These are phyloP conservation scores for Tetraodon nigroviridis DNA, from an alignment of 2,113 vertebrate genomes.

Conservation along the genomic window DNA sequence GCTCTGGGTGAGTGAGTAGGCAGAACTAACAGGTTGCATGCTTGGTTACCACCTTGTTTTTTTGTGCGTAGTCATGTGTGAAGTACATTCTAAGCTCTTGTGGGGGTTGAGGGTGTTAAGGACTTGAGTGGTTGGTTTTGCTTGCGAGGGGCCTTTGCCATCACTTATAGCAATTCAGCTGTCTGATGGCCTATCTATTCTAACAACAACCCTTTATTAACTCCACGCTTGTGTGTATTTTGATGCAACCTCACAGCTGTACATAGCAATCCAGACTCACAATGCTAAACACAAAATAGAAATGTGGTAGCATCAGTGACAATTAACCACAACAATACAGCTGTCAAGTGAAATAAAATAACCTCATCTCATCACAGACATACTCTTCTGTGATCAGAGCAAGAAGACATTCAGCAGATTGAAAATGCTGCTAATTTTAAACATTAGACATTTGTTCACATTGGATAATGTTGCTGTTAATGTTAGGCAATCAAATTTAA, in stretches of 20 bases:
- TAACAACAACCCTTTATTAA: conserved; percentile 29
- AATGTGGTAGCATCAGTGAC: too few species aligned
- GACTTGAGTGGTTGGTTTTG: conserved; percentile 46
- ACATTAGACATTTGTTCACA: not conserved
- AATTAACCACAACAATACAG: too few species aligned
- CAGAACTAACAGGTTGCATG: conserved; percentile 52
- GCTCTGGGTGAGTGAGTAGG: conserved; percentile 39
- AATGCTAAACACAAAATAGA: too few species aligned
- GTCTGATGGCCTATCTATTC: conserved; percentile 37
- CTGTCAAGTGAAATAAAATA: too few species aligned
- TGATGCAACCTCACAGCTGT: too few species aligned
- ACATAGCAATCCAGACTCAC: too few species aligned
- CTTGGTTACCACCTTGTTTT: conserved; percentile 59
- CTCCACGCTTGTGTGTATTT: not conserved
- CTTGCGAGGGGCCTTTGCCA: conserved; percentile 30
- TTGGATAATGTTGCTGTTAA: not conserved
- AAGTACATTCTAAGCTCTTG: conserved; percentile 57
- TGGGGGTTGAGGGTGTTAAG: conserved; percentile 39
- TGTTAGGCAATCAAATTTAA: not conserved
- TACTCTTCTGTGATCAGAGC: too few species aligned
- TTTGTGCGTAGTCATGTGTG: conserved; percentile 62
- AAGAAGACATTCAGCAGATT: not conserved
- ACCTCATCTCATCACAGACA: too few species aligned
- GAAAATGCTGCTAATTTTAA: not conserved
- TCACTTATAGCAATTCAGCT: conserved; percentile 40